A percentile compares a stretch with the other conserved stretches of the same genome.
Evolutionary conservation across 2,888 invertebrate genomes (phyloP).

Genomic region (Mayetiola destructor): DNA sequence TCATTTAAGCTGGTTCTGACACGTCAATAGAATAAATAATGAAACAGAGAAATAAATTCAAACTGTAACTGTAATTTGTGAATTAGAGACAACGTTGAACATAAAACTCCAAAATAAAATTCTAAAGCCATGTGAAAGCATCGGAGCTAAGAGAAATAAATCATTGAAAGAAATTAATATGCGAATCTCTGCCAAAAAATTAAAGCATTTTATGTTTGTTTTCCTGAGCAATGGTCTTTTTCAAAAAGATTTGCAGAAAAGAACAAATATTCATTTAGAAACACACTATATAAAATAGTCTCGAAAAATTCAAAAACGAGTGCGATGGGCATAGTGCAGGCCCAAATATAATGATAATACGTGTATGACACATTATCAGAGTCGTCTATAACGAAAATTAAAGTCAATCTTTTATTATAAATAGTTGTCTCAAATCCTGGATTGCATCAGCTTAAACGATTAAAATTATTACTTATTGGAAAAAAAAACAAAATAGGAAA

Average conservation of each 20-base stretch:
- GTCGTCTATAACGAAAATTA: too few species aligned
- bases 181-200: not conserved
- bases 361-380: too few species aligned
- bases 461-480: not conserved
- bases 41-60: not conserved
- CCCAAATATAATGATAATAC: too few species aligned
- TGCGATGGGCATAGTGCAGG: too few species aligned
- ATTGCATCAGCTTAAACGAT: not conserved
- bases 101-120: not conserved
- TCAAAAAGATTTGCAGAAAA: too few species aligned
- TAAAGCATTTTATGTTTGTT: too few species aligned
- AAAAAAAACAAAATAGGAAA: not conserved
- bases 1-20: not conserved
- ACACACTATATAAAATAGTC: too few species aligned
- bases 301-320: too few species aligned
- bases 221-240: too few species aligned
- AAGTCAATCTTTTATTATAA: too few species aligned
- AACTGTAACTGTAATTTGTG: conserved; percentile 3
- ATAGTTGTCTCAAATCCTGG: too few species aligned
- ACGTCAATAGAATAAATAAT: not conserved
- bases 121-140: not conserved
- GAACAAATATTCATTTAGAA: too few species aligned
- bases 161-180: not conserved
- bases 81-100: not conserved
- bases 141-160: not conserved